phyloP scores from a whole-genome alignment of 23 tunicate genomes.

The Corella eumyota region DNA sequence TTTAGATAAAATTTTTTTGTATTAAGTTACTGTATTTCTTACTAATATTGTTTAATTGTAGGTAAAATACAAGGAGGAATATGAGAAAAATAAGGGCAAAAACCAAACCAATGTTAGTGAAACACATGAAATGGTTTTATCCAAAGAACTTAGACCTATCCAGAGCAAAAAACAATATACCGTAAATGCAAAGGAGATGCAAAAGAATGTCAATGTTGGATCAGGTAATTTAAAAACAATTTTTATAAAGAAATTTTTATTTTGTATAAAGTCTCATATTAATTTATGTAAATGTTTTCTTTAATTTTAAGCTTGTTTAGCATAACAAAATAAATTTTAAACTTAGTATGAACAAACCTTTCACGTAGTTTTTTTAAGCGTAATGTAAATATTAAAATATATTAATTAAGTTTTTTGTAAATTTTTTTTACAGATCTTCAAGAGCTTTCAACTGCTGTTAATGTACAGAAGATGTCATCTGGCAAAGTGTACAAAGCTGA shows the following conservation, averaged over 20 bases:
- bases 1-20: not conserved
- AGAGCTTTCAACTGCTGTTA: conserved; percentile 69
- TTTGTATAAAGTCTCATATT: too few relatives aligned
- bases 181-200: conserved; percentile 25
- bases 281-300: too few relatives aligned
- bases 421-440: conserved; percentile 37
- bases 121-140: conserved; percentile 11
- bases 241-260: too few relatives aligned
- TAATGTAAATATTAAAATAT: not conserved
- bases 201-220: conserved; percentile 23
- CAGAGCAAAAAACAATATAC: conserved; percentile 57
- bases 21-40: too few relatives aligned
- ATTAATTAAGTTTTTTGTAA: not conserved
- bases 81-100: conserved; percentile 28
- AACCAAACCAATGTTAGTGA: not conserved
- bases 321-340: not conserved
- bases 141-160: conserved; percentile 40
- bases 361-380: not conserved
- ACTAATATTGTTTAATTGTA: not conserved
- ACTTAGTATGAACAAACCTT: not conserved
- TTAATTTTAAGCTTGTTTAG: too few relatives aligned
- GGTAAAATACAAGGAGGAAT: conserved; percentile 27
- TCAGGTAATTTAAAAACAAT: conserved; percentile 15
- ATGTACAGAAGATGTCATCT: conserved; percentile 41
- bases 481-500: conserved; percentile 40